phyloP scores from a whole-genome alignment of 35 echinoderm and acorn worm genomes.

The Hemicentrotus pulcherrimus region DNA sequence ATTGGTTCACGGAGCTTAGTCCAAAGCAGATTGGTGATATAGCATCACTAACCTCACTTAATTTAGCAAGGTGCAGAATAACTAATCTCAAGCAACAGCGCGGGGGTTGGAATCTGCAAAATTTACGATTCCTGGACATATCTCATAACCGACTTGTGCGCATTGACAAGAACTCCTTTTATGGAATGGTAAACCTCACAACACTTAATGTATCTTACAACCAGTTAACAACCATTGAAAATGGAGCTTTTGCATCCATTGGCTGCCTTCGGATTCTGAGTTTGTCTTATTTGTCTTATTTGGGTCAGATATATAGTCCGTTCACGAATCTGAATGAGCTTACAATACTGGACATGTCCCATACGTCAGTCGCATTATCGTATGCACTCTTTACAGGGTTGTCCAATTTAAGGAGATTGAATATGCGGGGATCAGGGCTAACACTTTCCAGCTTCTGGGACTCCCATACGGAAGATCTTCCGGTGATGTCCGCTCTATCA shows the following conservation, averaged over 20 bases:
- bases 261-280: not conserved
- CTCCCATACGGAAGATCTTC: not conserved
- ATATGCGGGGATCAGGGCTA: not conserved
- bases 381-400: not conserved
- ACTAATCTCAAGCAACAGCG: not conserved
- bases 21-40: not conserved
- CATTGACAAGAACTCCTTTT: not conserved
- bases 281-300: not conserved
- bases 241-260: not conserved
- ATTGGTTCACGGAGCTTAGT: not conserved
- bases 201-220: not conserved
- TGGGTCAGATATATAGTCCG: not conserved
- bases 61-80: not conserved
- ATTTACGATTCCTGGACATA: not conserved
- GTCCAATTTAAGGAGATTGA: not conserved
- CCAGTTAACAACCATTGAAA: not conserved
- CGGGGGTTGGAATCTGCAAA: not conserved
- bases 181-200: constrained; percentile 5
- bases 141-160: not conserved
- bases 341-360: not conserved
- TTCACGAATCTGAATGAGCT: constrained; percentile 4
- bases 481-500: not conserved
- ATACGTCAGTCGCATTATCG: not conserved
- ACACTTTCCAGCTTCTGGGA: not conserved
- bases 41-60: not conserved